phyloP scores from a whole-genome alignment of 2,888 invertebrate genomes.

The Agriotes lineatus region DNA sequence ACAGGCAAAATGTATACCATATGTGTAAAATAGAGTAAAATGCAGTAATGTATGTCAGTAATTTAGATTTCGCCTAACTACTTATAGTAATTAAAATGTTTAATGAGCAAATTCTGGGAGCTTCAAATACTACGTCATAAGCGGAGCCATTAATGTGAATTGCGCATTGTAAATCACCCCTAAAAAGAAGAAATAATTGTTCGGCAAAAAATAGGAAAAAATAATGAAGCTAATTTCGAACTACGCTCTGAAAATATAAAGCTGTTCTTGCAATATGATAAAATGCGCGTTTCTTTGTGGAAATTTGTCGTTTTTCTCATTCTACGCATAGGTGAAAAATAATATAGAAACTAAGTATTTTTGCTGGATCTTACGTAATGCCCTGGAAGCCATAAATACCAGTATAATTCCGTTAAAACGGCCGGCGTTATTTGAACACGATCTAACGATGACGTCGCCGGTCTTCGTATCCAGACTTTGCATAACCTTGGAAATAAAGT shows the following conservation, averaged over 20 bases:
- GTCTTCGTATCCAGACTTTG: conserved; percentile 2
- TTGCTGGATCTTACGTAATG: not conserved
- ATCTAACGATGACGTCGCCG: not conserved
- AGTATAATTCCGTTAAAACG: too few species aligned
- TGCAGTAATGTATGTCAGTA: too few species aligned
- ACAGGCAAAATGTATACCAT: too few species aligned
- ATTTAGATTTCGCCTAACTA: too few species aligned
- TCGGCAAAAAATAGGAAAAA: not conserved
- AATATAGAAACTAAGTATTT: not conserved
- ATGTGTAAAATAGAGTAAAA: too few species aligned
- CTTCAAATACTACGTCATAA: too few species aligned
- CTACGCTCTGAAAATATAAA: not conserved
- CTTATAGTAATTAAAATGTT: too few species aligned
- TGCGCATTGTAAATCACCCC: too few species aligned
- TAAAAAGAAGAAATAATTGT: not conserved
- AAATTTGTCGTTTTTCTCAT: not conserved
- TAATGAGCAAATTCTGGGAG: too few species aligned
- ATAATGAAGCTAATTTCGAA: conserved; percentile 7
- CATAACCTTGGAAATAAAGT: conserved; percentile 14
- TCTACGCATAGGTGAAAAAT: not conserved
- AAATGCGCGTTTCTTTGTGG: not conserved
- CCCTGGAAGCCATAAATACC: too few species aligned
- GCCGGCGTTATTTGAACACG: too few species aligned
- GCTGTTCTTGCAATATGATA: not conserved
- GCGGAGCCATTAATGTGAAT: too few species aligned